Conservation (phyloP, 2,113 vertebrate species). For the Phodopus roborovskii region DNA sequence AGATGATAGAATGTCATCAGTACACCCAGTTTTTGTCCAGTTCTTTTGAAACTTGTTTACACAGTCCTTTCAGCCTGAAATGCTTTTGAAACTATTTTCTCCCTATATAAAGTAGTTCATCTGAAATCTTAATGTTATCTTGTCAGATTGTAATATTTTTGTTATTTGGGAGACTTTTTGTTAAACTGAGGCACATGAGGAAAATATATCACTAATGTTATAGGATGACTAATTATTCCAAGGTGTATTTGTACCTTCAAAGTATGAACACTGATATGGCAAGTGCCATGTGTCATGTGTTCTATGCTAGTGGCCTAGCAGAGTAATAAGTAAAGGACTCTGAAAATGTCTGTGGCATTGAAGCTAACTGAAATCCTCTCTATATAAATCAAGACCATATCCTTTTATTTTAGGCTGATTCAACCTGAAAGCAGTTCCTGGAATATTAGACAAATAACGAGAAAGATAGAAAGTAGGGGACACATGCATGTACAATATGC, state of each 20-base stretch:
- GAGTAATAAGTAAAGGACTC: neutral
- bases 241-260: neutral
- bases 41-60: neutral
- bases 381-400: neutral
- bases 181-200: neutral
- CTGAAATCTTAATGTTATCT: neutral
- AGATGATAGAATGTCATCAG: neutral
- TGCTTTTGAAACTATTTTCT: neutral
- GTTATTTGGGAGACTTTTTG: neutral
- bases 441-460: neutral
- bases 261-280: neutral
- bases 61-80: neutral
- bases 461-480: neutral
- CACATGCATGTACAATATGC: neutral
- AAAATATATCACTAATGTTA: neutral
- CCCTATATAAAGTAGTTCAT: neutral
- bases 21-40: neutral
- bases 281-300: neutral
- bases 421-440: neutral
- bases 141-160: neutral
- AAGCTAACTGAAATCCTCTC: neutral
- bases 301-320: neutral
- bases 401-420: neutral
- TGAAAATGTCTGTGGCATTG: neutral
- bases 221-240: neutral